phyloP scores from a whole-genome alignment of 2,113 vertebrate genomes.

The Phylloscopus trochilus region DNA sequence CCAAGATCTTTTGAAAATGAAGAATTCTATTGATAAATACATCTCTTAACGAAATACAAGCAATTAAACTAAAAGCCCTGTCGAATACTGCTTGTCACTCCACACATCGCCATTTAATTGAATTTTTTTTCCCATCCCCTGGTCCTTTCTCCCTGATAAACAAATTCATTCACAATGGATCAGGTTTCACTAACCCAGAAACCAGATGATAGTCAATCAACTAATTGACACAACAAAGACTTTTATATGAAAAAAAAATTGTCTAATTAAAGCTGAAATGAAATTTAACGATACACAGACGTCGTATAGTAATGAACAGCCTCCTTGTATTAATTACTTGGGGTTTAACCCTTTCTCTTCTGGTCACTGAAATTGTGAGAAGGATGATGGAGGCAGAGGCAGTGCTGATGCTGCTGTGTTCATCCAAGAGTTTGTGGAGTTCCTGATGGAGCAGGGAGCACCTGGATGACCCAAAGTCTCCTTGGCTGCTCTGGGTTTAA shows the following conservation, averaged over 20 bases:
- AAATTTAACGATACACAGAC: conserved; percentile 73
- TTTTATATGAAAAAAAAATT: conserved; percentile 67
- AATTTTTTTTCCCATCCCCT: conserved; percentile 81
- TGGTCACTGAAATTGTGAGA: not conserved
- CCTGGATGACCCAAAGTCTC: not conserved
- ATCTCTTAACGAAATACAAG: conserved; percentile 89
- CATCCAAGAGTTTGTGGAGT: not conserved
- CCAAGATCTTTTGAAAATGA: conserved; percentile 63
- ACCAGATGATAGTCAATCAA: conserved; percentile 88
- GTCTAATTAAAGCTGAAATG: conserved; percentile 78
- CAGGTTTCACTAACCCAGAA: conserved; percentile 80
- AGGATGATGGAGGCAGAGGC: not conserved
- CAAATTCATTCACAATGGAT: conserved; percentile 86
- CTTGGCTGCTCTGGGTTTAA: not conserved
- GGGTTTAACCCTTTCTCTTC: conserved; percentile 51
- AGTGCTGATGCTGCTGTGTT: not conserved
- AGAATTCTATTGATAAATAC: conserved; percentile 82
- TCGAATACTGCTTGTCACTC: conserved; percentile 86
- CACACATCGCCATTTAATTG: conserved; percentile 85
- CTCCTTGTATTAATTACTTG: conserved; percentile 69
- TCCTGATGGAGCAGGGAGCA: not conserved
- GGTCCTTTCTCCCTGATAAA: conserved; percentile 77
- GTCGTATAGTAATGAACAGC: conserved; percentile 72
- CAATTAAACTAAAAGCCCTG: conserved; percentile 96
- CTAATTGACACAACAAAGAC: conserved; percentile 92